Conservation (phyloP, 2,113 vertebrate genomes). For the Atherinomorus stipes region DNA sequence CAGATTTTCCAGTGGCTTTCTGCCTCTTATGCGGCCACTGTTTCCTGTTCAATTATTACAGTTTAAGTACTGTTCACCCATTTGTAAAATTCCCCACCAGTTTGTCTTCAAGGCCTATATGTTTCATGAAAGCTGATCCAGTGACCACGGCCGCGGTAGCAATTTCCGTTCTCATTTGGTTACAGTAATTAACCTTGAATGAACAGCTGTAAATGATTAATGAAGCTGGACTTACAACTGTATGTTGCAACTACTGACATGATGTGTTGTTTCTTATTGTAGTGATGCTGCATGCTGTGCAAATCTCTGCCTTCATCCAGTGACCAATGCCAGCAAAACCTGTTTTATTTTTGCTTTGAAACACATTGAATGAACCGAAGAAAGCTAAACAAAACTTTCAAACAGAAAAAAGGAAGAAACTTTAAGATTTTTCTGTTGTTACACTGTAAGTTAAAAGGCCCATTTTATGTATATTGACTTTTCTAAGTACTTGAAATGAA, state of each 20-base stretch:
- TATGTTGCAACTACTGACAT: constrained; percentile 1
- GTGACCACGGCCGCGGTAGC: constrained; percentile 10
- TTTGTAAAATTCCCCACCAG: constrained; percentile 18
- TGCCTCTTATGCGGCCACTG: constrained; percentile 24
- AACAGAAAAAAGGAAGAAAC: not conserved
- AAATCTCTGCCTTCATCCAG: not conserved
- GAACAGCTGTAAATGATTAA: constrained; percentile 18
- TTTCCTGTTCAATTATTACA: constrained; percentile 39
- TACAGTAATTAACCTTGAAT: constrained; percentile 41
- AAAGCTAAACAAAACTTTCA: not conserved
- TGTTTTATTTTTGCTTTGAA: not conserved
- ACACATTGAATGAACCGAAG: not conserved
- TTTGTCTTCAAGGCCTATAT: not conserved
- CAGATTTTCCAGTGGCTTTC: constrained; percentile 57
- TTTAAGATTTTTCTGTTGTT: not conserved
- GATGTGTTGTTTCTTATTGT: not conserved
- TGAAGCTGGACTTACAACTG: not conserved
- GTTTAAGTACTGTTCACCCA: constrained; percentile 26
- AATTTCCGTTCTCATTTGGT: not conserved
- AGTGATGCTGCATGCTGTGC: not conserved
- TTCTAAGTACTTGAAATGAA: too few relatives aligned
- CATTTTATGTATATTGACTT: too few relatives aligned
- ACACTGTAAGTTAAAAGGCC: too few relatives aligned
- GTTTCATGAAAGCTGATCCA: constrained; percentile 1
- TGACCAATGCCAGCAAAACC: not conserved